Evolutionary conservation across 1,140 invertebrate species (phyloP).

Genomic region (Microplitis demolitor): DNA sequence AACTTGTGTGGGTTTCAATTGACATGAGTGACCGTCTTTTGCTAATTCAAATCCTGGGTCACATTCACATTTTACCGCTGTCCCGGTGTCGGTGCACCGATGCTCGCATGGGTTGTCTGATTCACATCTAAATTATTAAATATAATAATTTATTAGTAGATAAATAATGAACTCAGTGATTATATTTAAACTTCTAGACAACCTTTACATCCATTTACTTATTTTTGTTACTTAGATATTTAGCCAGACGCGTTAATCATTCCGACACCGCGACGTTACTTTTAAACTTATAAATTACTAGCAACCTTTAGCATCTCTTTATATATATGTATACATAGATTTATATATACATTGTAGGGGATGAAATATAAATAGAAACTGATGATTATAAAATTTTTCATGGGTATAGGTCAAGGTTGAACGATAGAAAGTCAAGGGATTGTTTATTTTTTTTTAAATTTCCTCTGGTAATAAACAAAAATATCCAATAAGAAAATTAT

Average conservation of each 20-base stretch:
- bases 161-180: too few relatives aligned
- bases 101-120: conserved; percentile 65
- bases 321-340: too few relatives aligned
- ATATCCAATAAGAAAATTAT: too few relatives aligned
- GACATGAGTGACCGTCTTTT: conserved; percentile 59
- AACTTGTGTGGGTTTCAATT: conserved; percentile 13
- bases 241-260: too few relatives aligned
- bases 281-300: background rate
- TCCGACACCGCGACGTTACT: background rate
- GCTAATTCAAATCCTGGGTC: conserved; percentile 61
- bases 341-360: background rate
- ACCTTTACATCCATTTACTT: too few relatives aligned
- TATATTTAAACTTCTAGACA: too few relatives aligned
- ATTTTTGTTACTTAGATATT: background rate
- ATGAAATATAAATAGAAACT: background rate
- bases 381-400: background rate
- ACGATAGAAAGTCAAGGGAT: background rate
- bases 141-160: conserved; percentile 2
- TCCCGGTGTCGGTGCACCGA: conserved; percentile 60
- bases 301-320: background rate
- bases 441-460: background rate
- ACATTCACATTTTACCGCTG: conserved; percentile 63
- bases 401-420: background rate
- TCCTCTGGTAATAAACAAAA: too few relatives aligned
- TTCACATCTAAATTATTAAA: conserved; percentile 47